Evolutionary conservation across 2,113 vertebrate species (phyloP), one percentile per base, ranked within the genome.

Genomic region (Lagenorhynchus albirostris): DNA sequence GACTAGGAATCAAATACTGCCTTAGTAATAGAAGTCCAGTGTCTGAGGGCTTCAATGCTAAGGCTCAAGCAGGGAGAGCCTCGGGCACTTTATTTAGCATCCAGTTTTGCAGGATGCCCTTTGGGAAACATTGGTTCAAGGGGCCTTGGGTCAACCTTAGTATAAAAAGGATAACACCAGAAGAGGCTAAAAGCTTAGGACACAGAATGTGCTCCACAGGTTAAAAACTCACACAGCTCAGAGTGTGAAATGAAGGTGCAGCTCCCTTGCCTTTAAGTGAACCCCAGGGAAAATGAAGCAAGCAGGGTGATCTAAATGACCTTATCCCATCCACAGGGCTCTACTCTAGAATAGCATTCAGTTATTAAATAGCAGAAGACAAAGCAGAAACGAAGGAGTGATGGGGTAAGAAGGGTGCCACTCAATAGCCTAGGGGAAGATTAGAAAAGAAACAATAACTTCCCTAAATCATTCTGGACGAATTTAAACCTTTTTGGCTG

Each of bases 401-500:
- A 58, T 89, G 21, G 8, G 91, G 76, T 62, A 93, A 58, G 62
- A 65, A 95, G 63, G 85, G 76, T 38, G 14, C n/a, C 77, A 89
- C 55, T 92, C 41, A 82, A 2, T 55, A 87, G 47, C 50, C 79
- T 65, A 20, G 83, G 67, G 44, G 70, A 33, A 94, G 90, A 84
- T 91, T 85, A 95, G 47, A 70, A 85, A 88, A 73, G 44, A 86
- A 96, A 91, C 14, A 81, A 50, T 88, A 63, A 10, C 17, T 94
- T 86, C 31, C 83, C 81, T 91, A 80, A 95, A 89, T 94, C 58
- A 91, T 85, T 86, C 89, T 81, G 88, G 58, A 23, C 77, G 89
- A 93, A 97, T 36, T 17, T 97, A 94, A 97, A 85, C 15, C 41
- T 58, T 82, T 98, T 41, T 90, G 77, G 41, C 87, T 55, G 38